Conservation (phyloP, 2,888 invertebrate genomes). For the Caenorhabditis imperialis region DNA sequence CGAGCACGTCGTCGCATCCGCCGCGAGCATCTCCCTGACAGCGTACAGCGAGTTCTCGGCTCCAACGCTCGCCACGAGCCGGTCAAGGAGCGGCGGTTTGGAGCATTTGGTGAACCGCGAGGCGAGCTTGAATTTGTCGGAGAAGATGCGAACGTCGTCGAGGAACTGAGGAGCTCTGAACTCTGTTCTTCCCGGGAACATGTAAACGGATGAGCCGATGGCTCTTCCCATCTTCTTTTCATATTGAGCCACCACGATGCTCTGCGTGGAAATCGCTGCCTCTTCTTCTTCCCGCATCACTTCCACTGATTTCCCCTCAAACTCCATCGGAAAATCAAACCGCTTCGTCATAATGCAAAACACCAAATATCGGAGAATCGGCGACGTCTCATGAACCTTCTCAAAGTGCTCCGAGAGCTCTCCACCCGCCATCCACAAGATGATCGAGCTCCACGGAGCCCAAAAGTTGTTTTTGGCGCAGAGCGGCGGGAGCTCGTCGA, state of each 20-base stretch:
- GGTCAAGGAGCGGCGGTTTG: constrained; percentile 28
- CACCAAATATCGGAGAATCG: constrained; percentile 34
- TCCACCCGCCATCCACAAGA: constrained; percentile 42
- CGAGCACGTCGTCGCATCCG: constrained; percentile 11
- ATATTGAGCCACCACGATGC: constrained; percentile 6
- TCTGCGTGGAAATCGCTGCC: not conserved
- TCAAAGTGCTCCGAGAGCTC: constrained; percentile 14
- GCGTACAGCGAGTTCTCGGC: constrained; percentile 36
- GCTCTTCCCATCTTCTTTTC: constrained; percentile 19
- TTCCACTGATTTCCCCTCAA: constrained; percentile 25
- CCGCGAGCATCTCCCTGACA: constrained; percentile 27
- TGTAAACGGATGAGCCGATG: not conserved
- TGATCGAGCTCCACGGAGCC: constrained; percentile 36
- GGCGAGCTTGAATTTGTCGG: constrained; percentile 22
- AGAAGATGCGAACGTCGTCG: constrained; percentile 22
- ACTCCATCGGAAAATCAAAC: constrained; percentile 42
- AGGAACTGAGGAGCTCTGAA: constrained; percentile 18
- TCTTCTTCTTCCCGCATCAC: constrained; percentile 18
- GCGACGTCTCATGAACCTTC: constrained; percentile 22
- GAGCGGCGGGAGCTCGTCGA: constrained; percentile 2
- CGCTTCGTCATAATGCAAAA: constrained; percentile 21
- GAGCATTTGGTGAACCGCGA: constrained; percentile 24
- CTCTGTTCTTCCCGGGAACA: constrained; percentile 5
- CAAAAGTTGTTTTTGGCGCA: constrained; percentile 15
- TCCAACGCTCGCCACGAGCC: constrained; percentile 23